phyloP scores from a whole-genome alignment of 2,113 vertebrate genomes.

The Hippopotamus amphibius region DNA sequence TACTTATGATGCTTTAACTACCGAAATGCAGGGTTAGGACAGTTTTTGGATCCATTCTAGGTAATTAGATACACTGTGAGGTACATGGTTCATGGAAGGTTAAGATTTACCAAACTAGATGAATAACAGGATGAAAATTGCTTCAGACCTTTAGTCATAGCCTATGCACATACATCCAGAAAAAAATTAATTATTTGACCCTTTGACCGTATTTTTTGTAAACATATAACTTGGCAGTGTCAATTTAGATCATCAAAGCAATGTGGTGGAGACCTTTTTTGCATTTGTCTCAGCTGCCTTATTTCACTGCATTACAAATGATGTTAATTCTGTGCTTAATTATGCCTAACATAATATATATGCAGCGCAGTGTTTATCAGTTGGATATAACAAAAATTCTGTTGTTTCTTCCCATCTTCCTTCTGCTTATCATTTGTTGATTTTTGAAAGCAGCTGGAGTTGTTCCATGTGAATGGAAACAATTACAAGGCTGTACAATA shows the following conservation, averaged over 20 bases:
- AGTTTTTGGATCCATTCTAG: not conserved
- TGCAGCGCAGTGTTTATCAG: conserved; percentile 75
- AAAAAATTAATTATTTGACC: conserved; percentile 75
- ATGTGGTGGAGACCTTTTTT: conserved; percentile 40
- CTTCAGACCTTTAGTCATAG: conserved; percentile 7
- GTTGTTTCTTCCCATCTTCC: conserved; percentile 76
- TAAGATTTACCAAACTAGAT: conserved; percentile 49
- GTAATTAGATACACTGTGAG: conserved; percentile 48
- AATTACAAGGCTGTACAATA: conserved; percentile 72
- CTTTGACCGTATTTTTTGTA: conserved; percentile 74
- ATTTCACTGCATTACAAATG: conserved; percentile 79
- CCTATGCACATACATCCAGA: not conserved
- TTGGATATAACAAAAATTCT: conserved; percentile 80
- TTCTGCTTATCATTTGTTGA: conserved; percentile 82
- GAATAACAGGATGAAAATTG: conserved; percentile 32
- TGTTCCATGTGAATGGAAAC: conserved; percentile 82
- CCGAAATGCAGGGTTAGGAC: not conserved
- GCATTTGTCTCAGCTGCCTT: conserved; percentile 78
- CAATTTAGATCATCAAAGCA: conserved; percentile 64
- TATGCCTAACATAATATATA: conserved; percentile 82
- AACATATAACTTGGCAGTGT: conserved; percentile 78
- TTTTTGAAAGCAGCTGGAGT: conserved; percentile 83
- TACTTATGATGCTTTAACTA: conserved; percentile 18
- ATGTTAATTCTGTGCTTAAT: conserved; percentile 86
- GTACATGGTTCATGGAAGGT: conserved; percentile 14